Evolutionary conservation across 2,888 invertebrate genomes (phyloP), one percentile per base, ranked within the genome.

Genomic region (Diplolepis rosae): DNA sequence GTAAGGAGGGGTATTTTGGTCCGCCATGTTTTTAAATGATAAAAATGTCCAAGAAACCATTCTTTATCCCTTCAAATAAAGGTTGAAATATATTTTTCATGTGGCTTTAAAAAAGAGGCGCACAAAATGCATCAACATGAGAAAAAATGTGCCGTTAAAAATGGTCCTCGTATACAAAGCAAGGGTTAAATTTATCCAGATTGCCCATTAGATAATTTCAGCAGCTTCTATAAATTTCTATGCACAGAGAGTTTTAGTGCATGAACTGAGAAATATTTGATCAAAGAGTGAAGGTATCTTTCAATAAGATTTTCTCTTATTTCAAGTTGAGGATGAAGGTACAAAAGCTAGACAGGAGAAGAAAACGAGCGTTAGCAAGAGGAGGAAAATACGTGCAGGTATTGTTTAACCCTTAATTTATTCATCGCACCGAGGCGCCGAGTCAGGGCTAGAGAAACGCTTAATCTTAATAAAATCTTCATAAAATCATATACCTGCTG

Each of bases 401-500:
- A 77, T 77, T 76, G 76, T 74, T 77, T 73, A 71, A 74, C 70
- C 71, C 76, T 77, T 77, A 76, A 76, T 76, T 77, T 74, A 77
- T 76, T 77, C 74, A 72, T 76, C 71, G 72, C 68, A 30, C 66
- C 27, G 45, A 35, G 68, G 74, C 69, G 72, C 69, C 71, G 68
- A 71, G 69, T 66, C 61, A 68, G 22, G 66, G 71, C 68, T 28
- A 42, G 70, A 61, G 72, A 54, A 69, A 71, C 68, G 75, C 76
- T 77, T 76, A 72, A 75, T 75, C 74, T 77, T 77, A 71, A 72
- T 76, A 71, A 73, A 76, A 76, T 74, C 74, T 76, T 75, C 73
- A 72, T 77, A 72, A 75, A 77, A 77, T 77, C 75, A 69, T 70
- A 69, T 72, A 74, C 76, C 69, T 70, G 71, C 48, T 67, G 70